These are phyloP conservation scores for Platorchestia sp. DNA, from an alignment of 1,140 invertebrate species.

Conservation along the genomic window DNA sequence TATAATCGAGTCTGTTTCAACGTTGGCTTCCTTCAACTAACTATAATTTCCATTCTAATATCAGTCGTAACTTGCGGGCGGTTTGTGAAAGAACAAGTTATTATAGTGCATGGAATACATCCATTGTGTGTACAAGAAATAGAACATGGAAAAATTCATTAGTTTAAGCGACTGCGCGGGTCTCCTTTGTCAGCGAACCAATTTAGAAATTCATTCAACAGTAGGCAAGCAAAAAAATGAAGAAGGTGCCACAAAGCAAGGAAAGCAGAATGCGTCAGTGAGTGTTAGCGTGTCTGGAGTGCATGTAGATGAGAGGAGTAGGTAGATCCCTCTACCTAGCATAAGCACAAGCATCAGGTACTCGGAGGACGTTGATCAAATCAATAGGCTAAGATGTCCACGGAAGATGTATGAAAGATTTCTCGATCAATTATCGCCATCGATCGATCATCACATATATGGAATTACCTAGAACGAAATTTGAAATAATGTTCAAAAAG, in stretches of 20 bases:
- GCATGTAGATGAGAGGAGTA: not conserved
- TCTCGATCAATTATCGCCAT: not conserved
- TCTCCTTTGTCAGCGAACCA: not conserved
- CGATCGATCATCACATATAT: not conserved
- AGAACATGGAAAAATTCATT: not conserved
- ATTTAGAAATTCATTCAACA: not conserved
- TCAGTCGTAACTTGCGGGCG: not conserved
- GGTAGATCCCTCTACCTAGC: not conserved
- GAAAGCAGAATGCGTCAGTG: not conserved
- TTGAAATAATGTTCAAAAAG: not conserved
- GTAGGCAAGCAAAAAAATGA: not conserved
- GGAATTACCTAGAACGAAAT: not conserved
- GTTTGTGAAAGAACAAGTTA: not conserved
- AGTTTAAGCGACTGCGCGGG: not conserved
- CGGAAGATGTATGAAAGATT: not conserved
- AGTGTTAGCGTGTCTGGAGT: not conserved
- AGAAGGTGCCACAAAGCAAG: not conserved
- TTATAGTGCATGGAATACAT: not conserved
- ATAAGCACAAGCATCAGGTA: not conserved
- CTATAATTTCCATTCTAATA: not conserved
- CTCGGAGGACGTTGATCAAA: not conserved
- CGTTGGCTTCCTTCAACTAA: not conserved
- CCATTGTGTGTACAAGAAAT: not conserved
- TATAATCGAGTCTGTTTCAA: not conserved
- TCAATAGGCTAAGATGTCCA: not conserved